Evolutionary conservation across 2,113 vertebrate species (phyloP), one percentile per base, ranked within the genome.

Genomic region (Ciconia maguari): DNA sequence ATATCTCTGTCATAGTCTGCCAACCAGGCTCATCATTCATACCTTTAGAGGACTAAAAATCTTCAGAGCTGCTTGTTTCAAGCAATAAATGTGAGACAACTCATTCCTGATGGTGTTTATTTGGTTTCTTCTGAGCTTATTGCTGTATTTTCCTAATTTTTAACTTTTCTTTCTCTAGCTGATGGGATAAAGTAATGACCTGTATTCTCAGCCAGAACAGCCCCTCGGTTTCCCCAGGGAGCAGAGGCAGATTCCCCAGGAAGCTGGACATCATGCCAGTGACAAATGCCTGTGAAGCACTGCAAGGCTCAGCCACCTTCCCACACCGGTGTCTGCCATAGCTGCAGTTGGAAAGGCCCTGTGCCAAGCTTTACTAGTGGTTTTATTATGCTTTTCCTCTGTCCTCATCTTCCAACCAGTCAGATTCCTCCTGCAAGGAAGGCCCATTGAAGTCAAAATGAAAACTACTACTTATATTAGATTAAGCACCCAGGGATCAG

Each of bases 21-120:
- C 57, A 95, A 70, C n/a, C 44, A 91, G 86, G 25, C 30, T 91
- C 83, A 96, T 96, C 52, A 65, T 93, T 96, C 69, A 96, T 65
- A 62, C 38, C 71, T 93, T 84, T 77, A 94, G 74, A 91, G 29
- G 26, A 42, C 30, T 76, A 58, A 69, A 95, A 93, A 38, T 71
- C 69, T 87, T 93, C 88, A 82, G 38, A 85, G 16, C 62, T 90
- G 18, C 48, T 70, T 85, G 38, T 68, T 93, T 83, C 65, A 60
- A 84, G 66, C 44, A 95, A 86, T 85, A 96, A 78, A 95, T 96
- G 46, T 90, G 80, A 97, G 48, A 87, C 16, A 42, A 44, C 22
- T 71, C 72, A 72, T 94, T 96, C 24, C 81, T 74, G n/a, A 62
- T 57, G 11, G 41, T 22, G 62, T 74, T 89, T 57, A 80, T 24